Conservation (phyloP, 2,888 invertebrate species). For the Perizoma flavofasciatum region DNA sequence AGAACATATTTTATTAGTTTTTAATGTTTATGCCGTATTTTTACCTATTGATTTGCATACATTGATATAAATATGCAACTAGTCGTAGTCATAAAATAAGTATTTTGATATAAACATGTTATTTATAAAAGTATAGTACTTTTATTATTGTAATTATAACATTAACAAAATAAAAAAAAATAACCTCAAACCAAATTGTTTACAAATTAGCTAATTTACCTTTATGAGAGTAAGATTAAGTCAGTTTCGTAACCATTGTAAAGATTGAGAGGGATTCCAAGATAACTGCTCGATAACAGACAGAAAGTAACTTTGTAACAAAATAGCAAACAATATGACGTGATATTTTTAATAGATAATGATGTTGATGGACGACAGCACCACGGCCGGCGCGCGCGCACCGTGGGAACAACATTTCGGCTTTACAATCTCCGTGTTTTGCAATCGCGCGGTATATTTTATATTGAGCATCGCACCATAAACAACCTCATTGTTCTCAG, state of each 20-base stretch:
- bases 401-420: conserved; percentile 81
- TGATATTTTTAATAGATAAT: conserved; percentile 83
- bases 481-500: conserved; percentile 35
- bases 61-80: no score
- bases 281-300: conserved; percentile 71
- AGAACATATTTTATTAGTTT: no score
- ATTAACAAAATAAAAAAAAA: no score
- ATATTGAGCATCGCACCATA: conserved; percentile 42
- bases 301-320: conserved; percentile 76
- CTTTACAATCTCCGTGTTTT: conserved; percentile 67
- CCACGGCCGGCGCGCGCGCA: conserved; percentile 57
- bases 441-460: conserved; percentile 69
- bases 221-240: conserved; percentile 31
- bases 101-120: no score
- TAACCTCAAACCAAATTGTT: background rate
- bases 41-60: no score
- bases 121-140: no score
- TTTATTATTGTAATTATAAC: no score
- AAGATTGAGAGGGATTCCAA: conserved; percentile 76
- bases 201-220: background rate
- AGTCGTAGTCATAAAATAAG: no score
- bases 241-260: conserved; percentile 70
- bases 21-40: no score
- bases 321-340: conserved; percentile 82
- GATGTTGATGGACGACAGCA: conserved; percentile 80